These are phyloP conservation scores for Heliconius hortense DNA, from an alignment of 2,888 invertebrate genomes.

Conservation along the genomic window DNA sequence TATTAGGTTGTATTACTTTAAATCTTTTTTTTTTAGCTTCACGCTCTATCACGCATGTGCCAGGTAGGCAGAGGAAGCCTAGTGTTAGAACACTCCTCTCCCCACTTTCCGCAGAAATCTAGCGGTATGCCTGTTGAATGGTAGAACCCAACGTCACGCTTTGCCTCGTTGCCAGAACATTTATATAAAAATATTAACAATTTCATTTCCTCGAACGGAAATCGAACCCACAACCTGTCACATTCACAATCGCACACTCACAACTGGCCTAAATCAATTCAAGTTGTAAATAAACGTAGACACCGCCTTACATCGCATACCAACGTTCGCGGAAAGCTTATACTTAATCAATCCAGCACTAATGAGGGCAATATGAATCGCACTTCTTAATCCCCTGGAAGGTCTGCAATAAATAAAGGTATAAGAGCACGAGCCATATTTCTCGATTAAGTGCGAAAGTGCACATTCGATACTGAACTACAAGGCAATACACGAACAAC, in stretches of 20 bases:
- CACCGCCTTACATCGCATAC: conserved; percentile 8
- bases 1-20: not conserved
- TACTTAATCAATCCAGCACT: conserved; percentile 71
- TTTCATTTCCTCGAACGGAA: no score
- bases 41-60: no score
- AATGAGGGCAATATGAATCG: conserved; percentile 78
- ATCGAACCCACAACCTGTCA: no score
- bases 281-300: conserved; percentile 21
- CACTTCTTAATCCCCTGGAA: conserved; percentile 72
- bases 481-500: conserved; percentile 43
- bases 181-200: no score
- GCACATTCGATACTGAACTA: conserved; percentile 53
- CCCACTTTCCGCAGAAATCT: no score
- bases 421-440: conserved; percentile 79
- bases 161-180: no score
- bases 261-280: not conserved
- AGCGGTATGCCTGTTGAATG: no score
- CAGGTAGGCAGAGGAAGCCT: no score
- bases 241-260: no score
- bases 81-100: no score
- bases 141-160: no score
- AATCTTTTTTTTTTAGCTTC: not conserved
- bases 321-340: conserved; percentile 37
- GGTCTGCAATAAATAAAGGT: conserved; percentile 76
- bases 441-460: conserved; percentile 81